Evolutionary conservation across 37 sponge, comb jelly and placozoan genomes (phyloP).

Genomic region (Geodia barretti): DNA sequence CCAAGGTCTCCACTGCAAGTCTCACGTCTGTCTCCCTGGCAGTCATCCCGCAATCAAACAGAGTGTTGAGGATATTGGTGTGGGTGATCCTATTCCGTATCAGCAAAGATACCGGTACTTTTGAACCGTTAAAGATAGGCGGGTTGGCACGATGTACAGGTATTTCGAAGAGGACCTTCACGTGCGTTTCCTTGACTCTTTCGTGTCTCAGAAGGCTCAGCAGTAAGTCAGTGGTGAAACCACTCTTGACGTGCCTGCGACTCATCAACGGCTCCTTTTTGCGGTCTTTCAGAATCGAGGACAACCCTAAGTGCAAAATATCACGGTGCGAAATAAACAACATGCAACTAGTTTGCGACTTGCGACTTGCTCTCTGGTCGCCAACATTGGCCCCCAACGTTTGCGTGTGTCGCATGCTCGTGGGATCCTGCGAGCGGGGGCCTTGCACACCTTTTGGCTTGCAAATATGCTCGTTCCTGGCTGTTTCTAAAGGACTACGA

Average conservation of each 20-base stretch:
- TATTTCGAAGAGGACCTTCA: slow-evolving; percentile 21
- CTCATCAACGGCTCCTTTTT: no score
- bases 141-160: not conserved
- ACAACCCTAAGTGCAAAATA: no score
- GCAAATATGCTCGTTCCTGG: no score
- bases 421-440: no score
- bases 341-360: no score
- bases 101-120: not conserved
- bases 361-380: no score
- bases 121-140: slow-evolving; percentile 24
- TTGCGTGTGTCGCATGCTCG: no score
- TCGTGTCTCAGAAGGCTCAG: not conserved
- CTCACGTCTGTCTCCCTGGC: not conserved
- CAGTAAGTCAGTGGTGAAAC: slow-evolving; percentile 12
- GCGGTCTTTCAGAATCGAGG: no score
- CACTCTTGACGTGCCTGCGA: slow-evolving; percentile 19
- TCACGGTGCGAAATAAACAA: no score
- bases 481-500: no score
- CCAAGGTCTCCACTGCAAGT: not conserved
- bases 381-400: no score
- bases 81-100: not conserved
- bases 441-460: no score
- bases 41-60: slow-evolving; percentile 24
- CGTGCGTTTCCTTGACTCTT: not conserved
- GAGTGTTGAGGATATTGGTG: not conserved